Evolutionary conservation across 1,140 invertebrate genomes (phyloP), one percentile per base, ranked within the genome.

Genomic region (Anthonomus grandis): DNA sequence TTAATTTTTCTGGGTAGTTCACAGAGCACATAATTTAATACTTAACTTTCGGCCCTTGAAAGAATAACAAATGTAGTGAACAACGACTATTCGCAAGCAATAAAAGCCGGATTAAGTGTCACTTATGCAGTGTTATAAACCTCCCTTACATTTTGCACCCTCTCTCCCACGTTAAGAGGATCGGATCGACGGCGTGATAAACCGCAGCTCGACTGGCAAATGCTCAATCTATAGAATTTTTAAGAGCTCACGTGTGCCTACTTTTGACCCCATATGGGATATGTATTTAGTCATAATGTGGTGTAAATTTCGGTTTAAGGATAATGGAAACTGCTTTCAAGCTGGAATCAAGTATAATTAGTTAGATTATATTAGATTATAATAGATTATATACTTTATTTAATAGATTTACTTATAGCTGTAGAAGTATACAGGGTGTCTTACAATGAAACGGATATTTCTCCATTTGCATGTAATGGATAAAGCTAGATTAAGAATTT

Each of bases 81-180:
- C n/a, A 50, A 60, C 24, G 52, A 48, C 37, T 38, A 38, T 55
- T 55, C 41, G 37, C 47, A 42, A 25, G 38, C 58, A 60, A 55
- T 60, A 47, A 56, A 45, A 60, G 51, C 27, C 38, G 58, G 58
- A 60, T 60, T 60, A 55, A 60, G 58, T 45, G 39, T 51, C 52
- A 60, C 58, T 60, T 62, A 59, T 44, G 34, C 23, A 53, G 38
- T 53, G 50, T 53, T 53, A 53, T 53, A 53, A 44, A 53, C 22
- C 36, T 53, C 50, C 50, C 50, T 41, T 41, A 44, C 10, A n/a
- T 27, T 53, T 53, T 44, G 50, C 50, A 44, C 50, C 50, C 50
- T 53, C 50, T 42, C 38, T 53, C 50, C 50, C 50, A 53, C 50
- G 50, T 44, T 53, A 53, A 53, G 50, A 53, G 50, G 50, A 53